These are phyloP conservation scores for Notoglanidium macrostoma DNA, from an alignment of 2,797 vertebrate species.

Conservation along the genomic window DNA sequence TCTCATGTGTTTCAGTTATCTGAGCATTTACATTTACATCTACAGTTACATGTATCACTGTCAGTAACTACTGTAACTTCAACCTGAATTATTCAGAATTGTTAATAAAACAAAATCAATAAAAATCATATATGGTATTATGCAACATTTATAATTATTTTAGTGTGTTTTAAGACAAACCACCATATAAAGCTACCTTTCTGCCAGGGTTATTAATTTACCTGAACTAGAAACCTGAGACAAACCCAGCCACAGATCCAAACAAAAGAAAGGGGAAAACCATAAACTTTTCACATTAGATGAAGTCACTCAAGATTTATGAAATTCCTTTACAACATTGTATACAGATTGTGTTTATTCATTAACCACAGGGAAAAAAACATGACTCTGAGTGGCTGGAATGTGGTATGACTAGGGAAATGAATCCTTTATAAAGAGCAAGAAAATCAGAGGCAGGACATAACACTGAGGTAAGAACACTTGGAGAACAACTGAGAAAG, in stretches of 20 bases:
- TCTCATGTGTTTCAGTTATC: neutral
- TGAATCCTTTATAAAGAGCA: constrained; percentile 68
- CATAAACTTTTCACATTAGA: constrained; percentile 59
- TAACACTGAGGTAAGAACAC: constrained; percentile 55
- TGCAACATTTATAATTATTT: neutral
- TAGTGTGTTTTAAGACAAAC: neutral
- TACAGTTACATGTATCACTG: neutral
- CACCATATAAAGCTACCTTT: neutral
- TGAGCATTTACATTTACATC: neutral
- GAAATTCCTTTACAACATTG: constrained; percentile 63
- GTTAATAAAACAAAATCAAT: neutral
- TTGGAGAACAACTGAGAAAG: constrained; percentile 23
- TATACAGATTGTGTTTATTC: constrained; percentile 65
- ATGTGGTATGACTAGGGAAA: constrained; percentile 13
- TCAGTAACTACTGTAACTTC: neutral
- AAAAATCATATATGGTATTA: neutral
- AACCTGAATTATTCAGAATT: neutral
- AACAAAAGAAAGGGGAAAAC: neutral
- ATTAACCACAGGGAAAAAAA: constrained; percentile 74
- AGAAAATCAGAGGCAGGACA: constrained; percentile 40
- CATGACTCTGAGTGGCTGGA: constrained; percentile 59
- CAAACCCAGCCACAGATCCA: neutral
- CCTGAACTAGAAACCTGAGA: neutral
- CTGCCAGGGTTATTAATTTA: neutral
- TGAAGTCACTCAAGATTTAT: constrained; percentile 70